Evolutionary conservation across 2,113 vertebrate species (phyloP), one percentile per base, ranked within the genome.

Genomic region (Leiothrix lutea): DNA sequence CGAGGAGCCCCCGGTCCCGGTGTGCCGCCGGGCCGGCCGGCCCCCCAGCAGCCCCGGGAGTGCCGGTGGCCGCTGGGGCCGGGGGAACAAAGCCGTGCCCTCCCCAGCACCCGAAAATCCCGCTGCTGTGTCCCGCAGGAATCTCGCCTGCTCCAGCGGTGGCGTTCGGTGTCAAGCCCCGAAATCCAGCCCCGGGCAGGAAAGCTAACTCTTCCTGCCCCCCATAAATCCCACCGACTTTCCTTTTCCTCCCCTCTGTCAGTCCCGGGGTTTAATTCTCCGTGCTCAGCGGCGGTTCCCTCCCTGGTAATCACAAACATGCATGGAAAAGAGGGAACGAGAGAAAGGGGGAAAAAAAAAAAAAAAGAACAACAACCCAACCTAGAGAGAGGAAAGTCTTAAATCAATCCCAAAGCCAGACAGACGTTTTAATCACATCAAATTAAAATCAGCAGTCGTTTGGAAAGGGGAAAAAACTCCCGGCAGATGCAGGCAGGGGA

Each of bases 221-320:
- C 64, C 64, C 73, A 86, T 45, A 66, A 93, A 83, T 48, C 82
- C 75, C 86, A 69, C 20, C 33, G 75, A 92, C 88, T 96, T 92
- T 94, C 85, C 29, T 96, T 96, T 95, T 95, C 93, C 86, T 95
- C 95, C 90, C 83, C 92, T 95, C 91, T 92, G 95, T 96, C 93
- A 92, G 92, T 90, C 47, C 65, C 12, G 88, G 93, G 91, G 86
- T 95, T 96, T 88, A 93, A 93, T 93, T 94, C 92, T 88, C 95
- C 74, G 82, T 93, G 94, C 96, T 96, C 95, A 50, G 90, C 92
- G 72, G 95, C 79, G 66, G 86, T 69, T 95, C 93, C 93, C 92
- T 92, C 91, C 88, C 93, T 22, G 80, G 83, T 97, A 97, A 97
- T 97, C 97, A 97, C 97, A 97, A 96, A 97, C 97, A 97, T 97